Evolutionary conservation across 2,888 invertebrate genomes (phyloP), one percentile per base, ranked within the genome.

Genomic region (Dasypogon diadema): DNA sequence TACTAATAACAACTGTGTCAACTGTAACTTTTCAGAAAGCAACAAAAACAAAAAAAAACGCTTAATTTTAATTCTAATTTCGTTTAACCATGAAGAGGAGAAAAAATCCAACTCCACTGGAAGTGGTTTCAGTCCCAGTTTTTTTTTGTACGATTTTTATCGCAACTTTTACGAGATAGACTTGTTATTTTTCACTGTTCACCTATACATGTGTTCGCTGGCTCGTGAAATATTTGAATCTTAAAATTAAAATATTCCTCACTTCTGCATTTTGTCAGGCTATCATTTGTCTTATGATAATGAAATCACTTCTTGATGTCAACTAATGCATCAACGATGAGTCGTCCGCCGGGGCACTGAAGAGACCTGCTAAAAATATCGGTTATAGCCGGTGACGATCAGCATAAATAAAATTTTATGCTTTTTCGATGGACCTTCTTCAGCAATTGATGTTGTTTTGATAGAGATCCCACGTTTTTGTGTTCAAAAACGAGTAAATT

Each of bases 251-350:
- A 16, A 26, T 56, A 56, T 56, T 56, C 56, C 24, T 24, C 56
- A 26, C 30, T 56, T 56, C 56, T 56, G 56, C 56, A 56, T 26
- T 56, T 56, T 56, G 30, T 56, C 56, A 26, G 26, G 14, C 26
- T 6, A n/a, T 56, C 56, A 26, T 56, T 56, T 56, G 56, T 56
- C 56, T 56, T 56, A 56, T 56, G 56, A 26, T 56, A 56, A 56
- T 56, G 56, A 56, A 56, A 56, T 56, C 56, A 18, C 56, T 56
- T 56, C 56, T 56, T 56, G 56, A 56, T 56, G 30, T 26, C 56
- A 56, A 26, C 56, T 26, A 56, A 56, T 56, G 56, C 56, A 56
- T 56, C 56, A 56, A 6, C 51, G 4, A 12, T 16, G 16, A 2
- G 51, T 51, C 16, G 51, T 1, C 51, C 6, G 21, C 21, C 14